These are phyloP conservation scores for Calephelis nemesis DNA, from an alignment of 1,140 invertebrate genomes.

Conservation along the genomic window DNA sequence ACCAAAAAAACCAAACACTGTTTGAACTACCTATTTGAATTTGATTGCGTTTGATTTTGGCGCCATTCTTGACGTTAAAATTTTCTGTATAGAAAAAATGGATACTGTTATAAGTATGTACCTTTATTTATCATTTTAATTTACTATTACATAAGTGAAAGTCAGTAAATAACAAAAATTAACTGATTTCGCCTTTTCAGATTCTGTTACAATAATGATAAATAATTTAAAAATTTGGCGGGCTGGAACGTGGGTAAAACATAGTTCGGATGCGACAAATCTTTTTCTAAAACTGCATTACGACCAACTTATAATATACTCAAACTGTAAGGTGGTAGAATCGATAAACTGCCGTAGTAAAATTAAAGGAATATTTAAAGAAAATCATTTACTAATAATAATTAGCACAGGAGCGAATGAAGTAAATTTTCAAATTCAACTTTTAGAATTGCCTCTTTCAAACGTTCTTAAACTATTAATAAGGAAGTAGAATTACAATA, in stretches of 20 bases:
- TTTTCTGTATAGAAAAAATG: not conserved
- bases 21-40: too few relatives aligned
- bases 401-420: conserved; percentile 33
- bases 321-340: conserved; percentile 51
- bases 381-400: conserved; percentile 56
- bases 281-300: conserved; percentile 46
- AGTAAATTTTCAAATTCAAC: conserved; percentile 31
- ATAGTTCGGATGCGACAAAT: conserved; percentile 32
- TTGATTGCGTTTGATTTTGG: too few relatives aligned
- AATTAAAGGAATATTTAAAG: conserved; percentile 65
- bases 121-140: too few relatives aligned
- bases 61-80: too few relatives aligned
- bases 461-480: too few relatives aligned
- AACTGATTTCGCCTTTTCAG: conserved; percentile 17
- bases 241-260: conserved; percentile 50
- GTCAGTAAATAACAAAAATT: not conserved
- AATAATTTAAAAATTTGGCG: conserved; percentile 57
- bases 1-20: too few relatives aligned
- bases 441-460: not conserved
- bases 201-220: conserved; percentile 35
- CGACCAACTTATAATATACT: conserved; percentile 57
- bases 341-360: conserved; percentile 52
- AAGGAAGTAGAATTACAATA: not conserved
- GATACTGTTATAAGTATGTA: not conserved
- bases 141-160: too few relatives aligned